Conservation (phyloP, 1,140 invertebrate species). For the Octopus sinensis region DNA sequence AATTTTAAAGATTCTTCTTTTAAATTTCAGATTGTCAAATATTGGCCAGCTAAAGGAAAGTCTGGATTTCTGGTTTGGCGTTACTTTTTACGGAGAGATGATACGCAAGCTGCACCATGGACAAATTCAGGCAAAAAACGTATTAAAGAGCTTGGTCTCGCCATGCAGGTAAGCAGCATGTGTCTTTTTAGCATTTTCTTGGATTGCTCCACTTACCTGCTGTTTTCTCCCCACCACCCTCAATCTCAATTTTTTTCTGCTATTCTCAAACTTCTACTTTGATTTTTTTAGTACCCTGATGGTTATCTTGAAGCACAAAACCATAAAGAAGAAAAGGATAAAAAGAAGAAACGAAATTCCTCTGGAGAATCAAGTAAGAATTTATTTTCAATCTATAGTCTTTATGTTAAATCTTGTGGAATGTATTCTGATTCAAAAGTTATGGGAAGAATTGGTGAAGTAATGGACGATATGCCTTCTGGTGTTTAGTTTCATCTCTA, state of each 20-base stretch:
- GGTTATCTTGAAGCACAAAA: constrained; percentile 71
- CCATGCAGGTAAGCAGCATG: constrained; percentile 46
- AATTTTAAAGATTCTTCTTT: neutral
- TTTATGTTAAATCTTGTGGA: too few relatives aligned
- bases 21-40: constrained; percentile 71
- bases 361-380: constrained; percentile 32
- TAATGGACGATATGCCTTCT: too few relatives aligned
- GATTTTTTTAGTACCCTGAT: constrained; percentile 67
- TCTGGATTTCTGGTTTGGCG: constrained; percentile 81
- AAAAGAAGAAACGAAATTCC: constrained; percentile 29
- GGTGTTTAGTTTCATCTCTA: too few relatives aligned
- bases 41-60: constrained; percentile 76
- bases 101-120: constrained; percentile 78
- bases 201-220: neutral
- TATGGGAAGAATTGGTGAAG: too few relatives aligned
- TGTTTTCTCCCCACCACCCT: neutral
- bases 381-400: neutral
- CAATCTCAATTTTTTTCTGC: neutral
- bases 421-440: too few relatives aligned
- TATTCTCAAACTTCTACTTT: neutral
- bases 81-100: constrained; percentile 75
- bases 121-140: constrained; percentile 69
- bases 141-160: constrained; percentile 54
- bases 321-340: constrained; percentile 39
- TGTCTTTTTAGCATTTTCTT: neutral